These are phyloP conservation scores for Botrylloides violaceus DNA, from an alignment of 23 tunicate genomes.

Conservation along the genomic window DNA sequence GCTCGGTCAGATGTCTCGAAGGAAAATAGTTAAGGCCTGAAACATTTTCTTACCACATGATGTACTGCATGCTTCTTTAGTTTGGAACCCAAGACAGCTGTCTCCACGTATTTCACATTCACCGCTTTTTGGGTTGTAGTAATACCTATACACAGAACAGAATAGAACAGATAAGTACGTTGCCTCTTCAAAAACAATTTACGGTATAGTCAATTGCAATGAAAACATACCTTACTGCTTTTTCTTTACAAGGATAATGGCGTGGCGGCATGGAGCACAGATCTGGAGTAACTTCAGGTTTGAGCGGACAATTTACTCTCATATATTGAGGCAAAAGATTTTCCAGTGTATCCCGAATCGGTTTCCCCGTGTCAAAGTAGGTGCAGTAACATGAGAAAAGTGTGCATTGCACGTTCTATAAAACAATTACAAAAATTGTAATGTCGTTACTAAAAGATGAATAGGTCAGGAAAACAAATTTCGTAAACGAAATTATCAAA, in stretches of 20 bases:
- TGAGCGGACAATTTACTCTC: conserved; percentile 14
- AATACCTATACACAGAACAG: background rate
- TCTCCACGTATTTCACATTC: background rate
- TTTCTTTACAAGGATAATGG: conserved; percentile 17
- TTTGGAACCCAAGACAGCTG: conserved; percentile 22
- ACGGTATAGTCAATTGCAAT: background rate
- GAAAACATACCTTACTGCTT: background rate
- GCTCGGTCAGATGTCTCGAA: no score
- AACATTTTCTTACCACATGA: conserved; percentile 23
- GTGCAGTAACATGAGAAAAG: conserved; percentile 9
- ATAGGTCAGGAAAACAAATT: background rate
- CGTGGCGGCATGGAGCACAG: background rate
- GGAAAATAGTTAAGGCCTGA: no score
- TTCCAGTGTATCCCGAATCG: background rate
- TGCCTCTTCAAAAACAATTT: background rate
- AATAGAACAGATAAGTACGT: background rate
- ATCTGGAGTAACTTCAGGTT: background rate
- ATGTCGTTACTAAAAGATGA: no score
- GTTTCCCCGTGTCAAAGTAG: conserved; percentile 16
- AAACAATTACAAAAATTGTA: background rate
- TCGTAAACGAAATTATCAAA: background rate
- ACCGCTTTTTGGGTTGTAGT: conserved; percentile 13
- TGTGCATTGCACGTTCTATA: conserved; percentile 20
- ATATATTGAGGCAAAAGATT: background rate
- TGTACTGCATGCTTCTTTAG: background rate